Base-by-base conservation (phyloP, 2,888 invertebrate genomes). In the Melanophora roralis region DNA sequence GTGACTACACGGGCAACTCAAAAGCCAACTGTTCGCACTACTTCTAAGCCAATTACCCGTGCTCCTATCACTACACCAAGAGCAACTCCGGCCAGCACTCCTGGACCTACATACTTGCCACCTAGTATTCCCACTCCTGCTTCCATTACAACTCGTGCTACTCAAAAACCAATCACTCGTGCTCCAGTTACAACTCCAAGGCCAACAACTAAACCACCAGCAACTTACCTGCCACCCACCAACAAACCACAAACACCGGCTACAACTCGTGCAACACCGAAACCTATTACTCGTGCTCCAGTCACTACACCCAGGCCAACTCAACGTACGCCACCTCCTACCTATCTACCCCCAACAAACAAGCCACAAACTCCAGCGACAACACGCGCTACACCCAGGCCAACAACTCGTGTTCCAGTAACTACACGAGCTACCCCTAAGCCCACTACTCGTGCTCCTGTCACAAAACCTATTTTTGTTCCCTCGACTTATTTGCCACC, bases 261-360 rank as follows among this genome's bases (percentile, higher is more conserved):
- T 19, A 85, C 82, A 53, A 23, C 82, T 80, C n/a, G 78, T 73
- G 64, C 85, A 40, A 57, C 77, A 27, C 47, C 47, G 3, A 40
- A 5, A n/a, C 32, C 71, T 9, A 74, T 74, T 14, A 81, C 72
- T 0, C 71, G 60, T n/a, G 67, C 71, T 6, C 82, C 83, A 6
- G 59, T 32, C 73, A 81, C 75, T 1, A 43, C 38, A 6, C 36
- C 60, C 0, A 45, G 32, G 19, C 75, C 78, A 0, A 62, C 53
- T 8, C 62, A 62, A 51, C 74, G 43, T 47, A 49, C 81, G 5
- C 59, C 65, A n/a, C 64, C 62, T n/a, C 36, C 84, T 12, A 85
- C 85, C 0, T 84, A 84, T 11, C 57, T 84, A 81, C 81, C 84
- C 36, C 85, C 84, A 11, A 82, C 83, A 6, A 83, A 80, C 59